A percentile compares a stretch with the other conserved stretches of the same genome.
Conservation (phyloP, 2,888 invertebrate species). For the Hypercompe scribonia region DNA sequence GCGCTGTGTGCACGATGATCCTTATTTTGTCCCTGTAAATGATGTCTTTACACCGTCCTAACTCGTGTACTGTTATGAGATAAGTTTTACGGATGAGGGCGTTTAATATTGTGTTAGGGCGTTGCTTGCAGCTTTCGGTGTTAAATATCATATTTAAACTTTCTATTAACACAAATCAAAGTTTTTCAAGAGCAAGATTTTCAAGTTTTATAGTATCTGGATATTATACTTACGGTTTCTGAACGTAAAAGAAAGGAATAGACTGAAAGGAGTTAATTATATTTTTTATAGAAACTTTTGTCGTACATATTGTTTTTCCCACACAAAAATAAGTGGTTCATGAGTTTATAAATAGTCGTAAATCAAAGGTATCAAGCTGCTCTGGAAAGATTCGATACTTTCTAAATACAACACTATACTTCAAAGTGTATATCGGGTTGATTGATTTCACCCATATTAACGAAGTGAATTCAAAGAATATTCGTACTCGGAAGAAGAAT, state of each 20-base stretch:
- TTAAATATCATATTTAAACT: neutral
- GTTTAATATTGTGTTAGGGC: constrained; percentile 34
- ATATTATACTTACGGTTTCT: neutral
- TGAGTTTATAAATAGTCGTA: too few relatives aligned
- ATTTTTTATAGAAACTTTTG: neutral
- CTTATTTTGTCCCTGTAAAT: constrained; percentile 58
- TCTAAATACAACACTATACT: too few relatives aligned
- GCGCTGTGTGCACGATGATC: constrained; percentile 50
- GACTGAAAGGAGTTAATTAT: too few relatives aligned
- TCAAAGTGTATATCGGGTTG: too few relatives aligned
- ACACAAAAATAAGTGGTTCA: too few relatives aligned
- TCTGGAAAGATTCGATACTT: too few relatives aligned
- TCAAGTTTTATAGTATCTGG: neutral
- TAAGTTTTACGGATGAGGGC: constrained; percentile 38
- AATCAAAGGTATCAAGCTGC: too few relatives aligned
- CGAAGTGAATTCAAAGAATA: too few relatives aligned
- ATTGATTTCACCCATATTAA: too few relatives aligned
- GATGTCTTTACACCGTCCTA: constrained; percentile 53
- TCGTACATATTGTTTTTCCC: too few relatives aligned
- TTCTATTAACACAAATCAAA: neutral
- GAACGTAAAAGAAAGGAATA: neutral
- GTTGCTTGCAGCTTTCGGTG: neutral
- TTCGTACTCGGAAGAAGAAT: too few relatives aligned
- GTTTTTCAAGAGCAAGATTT: neutral
- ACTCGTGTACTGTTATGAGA: constrained; percentile 45